Base-by-base conservation (phyloP, 2,888 invertebrate species). In the Thymelicus lineola region DNA sequence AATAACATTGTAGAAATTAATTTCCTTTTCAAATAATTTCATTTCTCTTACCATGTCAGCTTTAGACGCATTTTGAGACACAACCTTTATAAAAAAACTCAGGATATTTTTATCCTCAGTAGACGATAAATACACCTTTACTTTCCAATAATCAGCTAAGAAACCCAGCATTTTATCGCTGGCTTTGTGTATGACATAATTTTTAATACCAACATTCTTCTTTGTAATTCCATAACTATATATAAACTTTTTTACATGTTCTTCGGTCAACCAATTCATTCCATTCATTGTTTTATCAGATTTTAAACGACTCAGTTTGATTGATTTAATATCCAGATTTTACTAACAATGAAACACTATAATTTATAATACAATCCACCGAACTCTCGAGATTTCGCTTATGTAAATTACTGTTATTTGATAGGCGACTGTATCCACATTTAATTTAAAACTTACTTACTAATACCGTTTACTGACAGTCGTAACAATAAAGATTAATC, bases 151-250 rank as follows among this genome's bases (percentile, higher is more conserved):
- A 74, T 93, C 93, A n/a, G 86, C 80, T 38, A 91, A 74, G 73
- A 89, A 93, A 17, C 93, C 93, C 69, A 93, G 76, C 90, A 93
- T 91, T 77, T 88, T 89, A 12, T 88, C 85, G 78, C 90, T 92
- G 1, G 92, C 91, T 65, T 80, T 82, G 28, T 77, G 59, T 10
- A 89, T 73, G 36, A 58, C 70, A 75, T 85, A 91, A 28, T 80
- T 77, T 67, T 75, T 63, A 86, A 73, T 7, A 71, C 45, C 35
- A 6, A 74, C 73, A 28, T 80, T 75, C 63, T 77, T 75, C 64
- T 77, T 75, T 7, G 48, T 35, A 48, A 75, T 76, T 67, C 77
- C 79, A 75, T 79, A 83, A 70, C 78, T 82, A 45, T 75, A 75
- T 48, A 89, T 58, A 73, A 91, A 87, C 20, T 73, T 71, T 74